phyloP scores from a whole-genome alignment of 2,113 vertebrate species.

The Pongo pygmaeus region DNA sequence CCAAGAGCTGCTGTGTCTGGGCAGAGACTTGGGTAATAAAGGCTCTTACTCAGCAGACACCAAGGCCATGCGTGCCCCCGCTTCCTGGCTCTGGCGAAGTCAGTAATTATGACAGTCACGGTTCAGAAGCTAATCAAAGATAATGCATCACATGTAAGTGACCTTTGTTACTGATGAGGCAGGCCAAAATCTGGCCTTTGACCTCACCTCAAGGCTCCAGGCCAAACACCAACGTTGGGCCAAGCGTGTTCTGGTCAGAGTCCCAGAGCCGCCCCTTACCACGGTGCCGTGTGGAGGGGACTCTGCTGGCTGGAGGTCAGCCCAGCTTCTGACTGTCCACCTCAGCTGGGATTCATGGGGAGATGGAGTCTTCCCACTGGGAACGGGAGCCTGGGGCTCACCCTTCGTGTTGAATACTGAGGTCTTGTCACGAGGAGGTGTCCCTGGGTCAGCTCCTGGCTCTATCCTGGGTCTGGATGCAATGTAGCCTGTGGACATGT shows the following conservation, averaged over 20 bases:
- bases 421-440: too few species aligned
- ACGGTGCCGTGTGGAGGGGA: fast-evolving
- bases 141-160: fast-evolving
- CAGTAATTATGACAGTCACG: fast-evolving
- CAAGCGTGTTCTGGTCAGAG: too few species aligned
- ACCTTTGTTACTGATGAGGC: neutral
- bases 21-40: fast-evolving
- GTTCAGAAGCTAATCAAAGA: neutral
- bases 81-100: neutral
- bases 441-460: fast-evolving
- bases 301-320: neutral
- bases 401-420: neutral
- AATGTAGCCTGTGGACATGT: neutral
- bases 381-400: neutral
- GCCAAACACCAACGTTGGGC: neutral
- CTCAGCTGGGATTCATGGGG: fast-evolving
- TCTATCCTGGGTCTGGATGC: neutral
- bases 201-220: neutral
- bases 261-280: fast-evolving
- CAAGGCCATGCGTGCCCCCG: fast-evolving
- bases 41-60: neutral
- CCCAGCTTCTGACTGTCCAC: neutral
- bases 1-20: fast-evolving
- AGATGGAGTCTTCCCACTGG: too few species aligned
- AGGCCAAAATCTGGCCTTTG: neutral